phyloP scores from a whole-genome alignment of 2,113 vertebrate genomes.

The Heterotis niloticus region DNA sequence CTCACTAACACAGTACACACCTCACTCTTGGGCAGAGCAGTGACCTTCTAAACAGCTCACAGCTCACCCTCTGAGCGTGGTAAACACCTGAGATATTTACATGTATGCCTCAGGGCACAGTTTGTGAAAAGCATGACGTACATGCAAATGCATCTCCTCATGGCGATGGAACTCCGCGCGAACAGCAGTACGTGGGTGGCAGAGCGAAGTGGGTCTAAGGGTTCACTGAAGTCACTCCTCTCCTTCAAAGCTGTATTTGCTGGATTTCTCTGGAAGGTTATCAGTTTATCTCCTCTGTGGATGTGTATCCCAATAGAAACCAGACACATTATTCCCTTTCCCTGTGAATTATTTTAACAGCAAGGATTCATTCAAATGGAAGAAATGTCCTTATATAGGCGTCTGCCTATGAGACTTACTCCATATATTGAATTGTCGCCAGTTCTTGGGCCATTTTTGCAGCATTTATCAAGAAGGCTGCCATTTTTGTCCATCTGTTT shows the following conservation, averaged over 20 bases:
- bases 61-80: no score
- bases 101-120: no score
- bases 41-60: no score
- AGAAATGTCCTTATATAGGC: neutral
- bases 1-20: no score
- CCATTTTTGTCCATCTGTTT: neutral
- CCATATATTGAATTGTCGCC: no score
- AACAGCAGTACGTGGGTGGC: neutral
- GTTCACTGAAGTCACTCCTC: neutral
- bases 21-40: no score
- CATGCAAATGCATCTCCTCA: no score
- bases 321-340: neutral
- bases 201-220: neutral
- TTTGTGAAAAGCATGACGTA: no score
- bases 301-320: neutral
- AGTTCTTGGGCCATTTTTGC: neutral
- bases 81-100: no score
- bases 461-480: neutral
- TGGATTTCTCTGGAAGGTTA: neutral
- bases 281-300: neutral
- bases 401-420: slow-evolving; percentile 10
- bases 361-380: neutral
- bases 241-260: neutral
- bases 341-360: neutral
- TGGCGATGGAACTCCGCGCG: no score